These are phyloP conservation scores for Rhagoletis zephyria DNA, from an alignment of 1,140 invertebrate species.

Conservation along the genomic window DNA sequence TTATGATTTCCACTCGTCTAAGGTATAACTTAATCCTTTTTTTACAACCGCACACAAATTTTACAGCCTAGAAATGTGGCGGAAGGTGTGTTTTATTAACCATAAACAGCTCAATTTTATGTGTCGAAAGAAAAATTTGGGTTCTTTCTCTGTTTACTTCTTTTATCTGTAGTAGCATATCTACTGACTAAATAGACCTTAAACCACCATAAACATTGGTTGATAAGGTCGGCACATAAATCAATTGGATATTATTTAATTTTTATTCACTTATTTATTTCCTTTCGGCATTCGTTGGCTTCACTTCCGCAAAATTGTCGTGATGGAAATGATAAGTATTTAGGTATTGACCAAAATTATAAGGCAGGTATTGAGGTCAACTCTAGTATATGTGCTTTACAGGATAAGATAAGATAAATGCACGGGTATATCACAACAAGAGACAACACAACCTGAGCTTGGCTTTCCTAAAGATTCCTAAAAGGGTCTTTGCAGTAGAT, in stretches of 20 bases:
- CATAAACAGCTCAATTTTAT: slow-evolving; percentile 46
- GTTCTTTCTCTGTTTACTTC: neutral
- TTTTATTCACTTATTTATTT: neutral
- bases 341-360: too few species aligned
- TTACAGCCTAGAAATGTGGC: neutral
- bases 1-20: slow-evolving; percentile 5
- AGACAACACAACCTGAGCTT: too few species aligned
- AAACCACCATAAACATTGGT: neutral
- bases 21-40: slow-evolving; percentile 51
- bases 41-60: slow-evolving; percentile 50
- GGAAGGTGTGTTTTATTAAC: slow-evolving; percentile 20
- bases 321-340: too few species aligned
- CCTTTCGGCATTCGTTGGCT: too few species aligned
- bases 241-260: slow-evolving; percentile 19
- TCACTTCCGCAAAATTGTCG: too few species aligned
- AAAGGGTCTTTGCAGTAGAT: too few species aligned
- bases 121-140: neutral
- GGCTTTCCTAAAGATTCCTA: too few species aligned
- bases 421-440: too few species aligned
- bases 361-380: too few species aligned
- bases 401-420: too few species aligned
- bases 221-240: slow-evolving; percentile 5
- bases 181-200: neutral
- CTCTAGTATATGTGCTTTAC: too few species aligned
- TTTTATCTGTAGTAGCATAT: too few species aligned